Evolutionary conservation across 2,888 invertebrate species (phyloP), one percentile per base, ranked within the genome.

Genomic region (Hemaris fuciformis): DNA sequence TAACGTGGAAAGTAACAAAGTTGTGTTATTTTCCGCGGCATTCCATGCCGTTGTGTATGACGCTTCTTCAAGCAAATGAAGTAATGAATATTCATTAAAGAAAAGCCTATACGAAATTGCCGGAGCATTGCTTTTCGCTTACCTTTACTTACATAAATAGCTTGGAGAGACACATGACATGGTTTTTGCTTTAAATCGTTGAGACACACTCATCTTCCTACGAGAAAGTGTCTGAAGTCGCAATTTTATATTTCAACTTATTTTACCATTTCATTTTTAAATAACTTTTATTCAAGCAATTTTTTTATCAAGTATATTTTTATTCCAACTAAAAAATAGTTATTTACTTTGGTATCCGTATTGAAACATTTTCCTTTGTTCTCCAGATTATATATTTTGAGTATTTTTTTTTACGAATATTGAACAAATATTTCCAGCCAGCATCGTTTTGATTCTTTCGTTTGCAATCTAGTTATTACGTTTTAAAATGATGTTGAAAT

Each of bases 41-140:
- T 82, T 83, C 75, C 73, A 81, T 74, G 73, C 68, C 75, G 74
- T 86, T 83, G 88, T 87, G 80, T 87, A 86, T 87, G 80, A 77
- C 79, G 83, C 87, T 85, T 87, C 87, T 87, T 84, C 79, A 81
- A 83, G 84, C 77, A 85, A 87, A 87, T 84, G 76, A 84, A 82
- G 75, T 84, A 78, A 86, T 87, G 85, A 87, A 88, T 88, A 88
- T 88, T 85, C 83, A 88, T 87, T 76, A 77, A 75, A 75, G 75
- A 80, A 80, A 83, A 83, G 79, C 79, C 79, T 79, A 82, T 76
- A 80, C 67, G 71, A 73, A 75, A 80, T 74, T 74, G 74, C 64
- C 69, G 69, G 72, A 75, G 69, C 76, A 76, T 76, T 78, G 80
- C 74, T 80, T 79, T 80, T 72, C 77, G 77, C 75, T 75, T 78